Evolutionary conservation across 2,888 invertebrate genomes (phyloP), one percentile per base, ranked within the genome.

Genomic region (Erannis defoliaria): DNA sequence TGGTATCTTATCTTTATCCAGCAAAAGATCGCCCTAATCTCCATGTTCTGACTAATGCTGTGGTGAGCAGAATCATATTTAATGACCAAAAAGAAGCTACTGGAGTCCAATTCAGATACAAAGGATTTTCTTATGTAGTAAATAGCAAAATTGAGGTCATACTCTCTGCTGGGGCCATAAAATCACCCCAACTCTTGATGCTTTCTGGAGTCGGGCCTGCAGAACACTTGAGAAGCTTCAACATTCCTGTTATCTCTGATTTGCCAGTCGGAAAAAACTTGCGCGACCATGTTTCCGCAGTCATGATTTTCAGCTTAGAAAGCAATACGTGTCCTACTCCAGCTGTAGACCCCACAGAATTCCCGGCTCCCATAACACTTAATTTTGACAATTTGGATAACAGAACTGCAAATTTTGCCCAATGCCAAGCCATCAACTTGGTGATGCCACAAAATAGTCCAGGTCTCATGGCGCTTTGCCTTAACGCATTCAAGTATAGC

Each of bases 401-500:
- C 33, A 64, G 59, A 4, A 51, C 61, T 10, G 61, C 69, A 18
- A 21, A 61, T 10, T 64, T 78, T 8, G 71, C 76, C 10, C 77
- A 75, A 16, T 51, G n/a, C 49, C 76, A 74, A 33, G 45, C 45
- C 6, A 65, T 74, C 18, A 78, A 64, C 33, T 63, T 72, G 9
- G 0, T 60, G 1, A 63, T 72, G 21, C 21, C 26, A 0, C 55
- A 62, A 0, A 64, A 65, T 2, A 60, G 55, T 3, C 9, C 51
- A 0, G 69, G 57, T 6, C 31, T 67, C 0, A 9, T 64, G 4
- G 31, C 57, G 3, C 5, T 75, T 0, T 75, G 74, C 14, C 14
- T 58, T 87, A 94, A 40, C 93, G 94, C 77, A 88, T 84, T 74
- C 83, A 91, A 19, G 86, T 94, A 65, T 93, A 94, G 73, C 0